Evolutionary conservation across 2,888 invertebrate species (phyloP), one percentile per base, ranked within the genome.

Genomic region (Chelonus formosanus): DNA sequence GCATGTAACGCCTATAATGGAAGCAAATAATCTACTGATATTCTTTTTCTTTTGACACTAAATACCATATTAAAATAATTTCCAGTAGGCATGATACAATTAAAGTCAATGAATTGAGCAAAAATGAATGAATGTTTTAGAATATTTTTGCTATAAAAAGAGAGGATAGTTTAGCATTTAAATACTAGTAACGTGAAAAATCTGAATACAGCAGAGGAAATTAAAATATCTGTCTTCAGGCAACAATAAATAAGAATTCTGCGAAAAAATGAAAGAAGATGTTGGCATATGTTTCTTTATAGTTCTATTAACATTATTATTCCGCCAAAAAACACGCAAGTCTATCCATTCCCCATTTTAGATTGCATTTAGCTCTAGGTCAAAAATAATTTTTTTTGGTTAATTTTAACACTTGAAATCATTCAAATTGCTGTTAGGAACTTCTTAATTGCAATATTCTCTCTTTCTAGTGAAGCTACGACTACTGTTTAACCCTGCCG

Each of bases 401-500:
- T 67, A 63, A 61, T 66, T 64, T 66, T 70, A 71, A 68, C 68
- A 63, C 56, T 68, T 40, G 59, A 45, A 31, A 48, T 55, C 34
- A 59, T 54, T 40, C 44, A 68, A 68, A 67, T 63, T 48, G 55
- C 59, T 57, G 65, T 67, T 63, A 66, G 67, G 68, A 70, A 71
- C 72, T 71, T 72, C 72, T 71, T 71, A 72, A 72, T 72, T 71
- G 71, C 70, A 72, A 71, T 69, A 66, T 64, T 69, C 67, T 67
- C 2, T 20, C 67, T 69, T 67, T 65, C 63, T 44, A 63, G 34
- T 55, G 62, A 63, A 59, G 63, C 48, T 57, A 57, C 63, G 82
- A 83, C 83, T 83, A 82, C 82, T 79, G 83, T 82, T 78, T 75
- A 72, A 63, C 76, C 78, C 81, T 81, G 75, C 75, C 75, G 80